Percentiles rank a stretch among this genome's conserved stretches.
Evolutionary conservation across 2,113 vertebrate genomes (phyloP).

Genomic region (Scolopax mira): DNA sequence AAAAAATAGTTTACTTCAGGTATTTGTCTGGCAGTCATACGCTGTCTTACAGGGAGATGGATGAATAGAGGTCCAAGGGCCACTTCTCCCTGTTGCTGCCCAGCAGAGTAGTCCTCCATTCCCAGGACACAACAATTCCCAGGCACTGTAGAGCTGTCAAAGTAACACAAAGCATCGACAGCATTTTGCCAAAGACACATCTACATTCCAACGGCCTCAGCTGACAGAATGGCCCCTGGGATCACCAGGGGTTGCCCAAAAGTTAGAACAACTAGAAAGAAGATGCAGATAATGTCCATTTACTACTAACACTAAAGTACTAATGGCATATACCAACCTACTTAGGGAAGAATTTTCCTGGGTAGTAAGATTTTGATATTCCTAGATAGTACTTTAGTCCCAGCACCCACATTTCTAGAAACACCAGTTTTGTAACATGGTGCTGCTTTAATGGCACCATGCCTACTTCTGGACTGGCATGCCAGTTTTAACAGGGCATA

Average conservation of each 20-base stretch:
- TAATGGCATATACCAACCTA: neutral
- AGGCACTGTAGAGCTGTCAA: neutral
- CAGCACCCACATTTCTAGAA: neutral
- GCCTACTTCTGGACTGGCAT: neutral
- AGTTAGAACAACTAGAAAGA: neutral
- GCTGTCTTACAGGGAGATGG: neutral
- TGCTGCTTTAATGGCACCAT: constrained; percentile 40
- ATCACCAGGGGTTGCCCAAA: neutral
- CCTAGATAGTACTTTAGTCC: neutral
- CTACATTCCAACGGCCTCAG: neutral
- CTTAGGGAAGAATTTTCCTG: neutral
- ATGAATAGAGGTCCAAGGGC: neutral
- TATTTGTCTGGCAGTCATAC: neutral
- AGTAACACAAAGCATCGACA: neutral
- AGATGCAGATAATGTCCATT: neutral
- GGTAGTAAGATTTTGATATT: neutral
- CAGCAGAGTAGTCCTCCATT: neutral
- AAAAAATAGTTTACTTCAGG: neutral
- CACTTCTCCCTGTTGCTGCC: neutral
- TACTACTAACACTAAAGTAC: neutral
- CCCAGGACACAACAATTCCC: neutral
- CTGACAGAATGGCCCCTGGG: neutral
- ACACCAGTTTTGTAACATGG: neutral
- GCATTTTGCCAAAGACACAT: neutral
- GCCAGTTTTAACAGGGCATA: neutral